A percentile compares a stretch with the other conserved stretches of the same genome.
phyloP scores from a whole-genome alignment of 2,797 vertebrate genomes.

The Micropoecilia bifurca region DNA sequence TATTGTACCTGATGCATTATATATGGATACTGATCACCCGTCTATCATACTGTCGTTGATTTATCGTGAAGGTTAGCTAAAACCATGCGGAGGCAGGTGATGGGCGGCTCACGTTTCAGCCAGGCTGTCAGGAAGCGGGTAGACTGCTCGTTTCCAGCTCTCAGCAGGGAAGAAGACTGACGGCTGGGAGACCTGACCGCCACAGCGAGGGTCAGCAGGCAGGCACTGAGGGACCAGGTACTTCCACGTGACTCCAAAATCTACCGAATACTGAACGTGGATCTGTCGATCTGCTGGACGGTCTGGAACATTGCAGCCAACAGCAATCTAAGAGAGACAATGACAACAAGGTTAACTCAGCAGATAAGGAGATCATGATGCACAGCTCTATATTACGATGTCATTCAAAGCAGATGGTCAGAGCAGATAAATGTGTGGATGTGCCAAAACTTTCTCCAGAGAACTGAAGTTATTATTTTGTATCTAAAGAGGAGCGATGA shows the following conservation, averaged over 20 bases:
- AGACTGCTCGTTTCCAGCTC: conserved; percentile 94
- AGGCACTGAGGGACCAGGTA: conserved; percentile 96
- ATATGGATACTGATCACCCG: too few relatives aligned
- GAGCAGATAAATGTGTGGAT: not conserved
- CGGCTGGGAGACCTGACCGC: conserved; percentile 92
- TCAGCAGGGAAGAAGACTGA: conserved; percentile 95
- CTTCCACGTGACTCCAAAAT: conserved; percentile 97
- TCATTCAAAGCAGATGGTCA: not conserved
- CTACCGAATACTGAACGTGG: conserved; percentile 94
- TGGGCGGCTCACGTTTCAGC: conserved; percentile 88
- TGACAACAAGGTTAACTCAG: not conserved
- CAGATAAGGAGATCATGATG: not conserved
- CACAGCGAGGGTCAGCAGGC: conserved; percentile 94
- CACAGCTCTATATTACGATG: not conserved
- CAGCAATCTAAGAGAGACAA: conserved; percentile 84
- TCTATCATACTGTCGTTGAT: too few relatives aligned
- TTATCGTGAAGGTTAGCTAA: not conserved
- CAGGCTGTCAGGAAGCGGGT: conserved; percentile 89
- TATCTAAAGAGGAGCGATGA: too few relatives aligned
- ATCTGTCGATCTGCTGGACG: conserved; percentile 91
- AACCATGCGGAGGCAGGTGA: not conserved
- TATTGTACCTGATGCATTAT: too few relatives aligned
- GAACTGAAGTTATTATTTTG: too few relatives aligned
- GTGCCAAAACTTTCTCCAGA: not conserved
- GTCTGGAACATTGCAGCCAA: conserved; percentile 90